Evolutionary conservation across 1,140 invertebrate species (phyloP).

Genomic region (Temnothorax longispinosus): DNA sequence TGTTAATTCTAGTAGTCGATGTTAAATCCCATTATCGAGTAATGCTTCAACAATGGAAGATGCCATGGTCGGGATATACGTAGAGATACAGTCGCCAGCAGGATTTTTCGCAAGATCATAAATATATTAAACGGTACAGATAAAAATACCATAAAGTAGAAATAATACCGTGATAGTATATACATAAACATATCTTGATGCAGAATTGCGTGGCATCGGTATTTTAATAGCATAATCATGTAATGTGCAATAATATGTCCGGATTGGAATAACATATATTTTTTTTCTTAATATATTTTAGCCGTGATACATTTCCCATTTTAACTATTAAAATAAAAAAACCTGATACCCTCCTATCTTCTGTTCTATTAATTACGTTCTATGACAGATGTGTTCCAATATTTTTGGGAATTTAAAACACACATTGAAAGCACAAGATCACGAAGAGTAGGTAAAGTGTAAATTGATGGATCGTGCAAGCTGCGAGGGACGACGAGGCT

Average conservation of each 20-base stretch:
- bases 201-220: background rate
- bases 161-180: background rate
- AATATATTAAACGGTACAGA: background rate
- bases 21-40: slow-evolving; percentile 22
- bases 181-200: background rate
- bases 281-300: background rate
- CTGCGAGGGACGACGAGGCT: slow-evolving; percentile 1
- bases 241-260: background rate
- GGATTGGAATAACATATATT: background rate
- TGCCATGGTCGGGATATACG: too few species aligned
- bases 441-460: background rate
- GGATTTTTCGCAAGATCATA: background rate
- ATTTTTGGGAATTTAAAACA: slow-evolving; percentile 1
- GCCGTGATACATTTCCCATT: background rate
- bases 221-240: background rate
- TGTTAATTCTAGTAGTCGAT: slow-evolving; percentile 28
- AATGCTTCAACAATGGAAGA: slow-evolving; percentile 13
- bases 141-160: background rate
- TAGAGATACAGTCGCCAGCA: background rate
- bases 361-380: background rate
- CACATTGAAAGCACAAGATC: background rate
- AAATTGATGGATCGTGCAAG: slow-evolving; percentile 49
- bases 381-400: background rate
- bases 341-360: background rate
- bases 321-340: background rate